phyloP scores from a whole-genome alignment of 2,888 invertebrate genomes.

The Acanthacorydalis orientalis region DNA sequence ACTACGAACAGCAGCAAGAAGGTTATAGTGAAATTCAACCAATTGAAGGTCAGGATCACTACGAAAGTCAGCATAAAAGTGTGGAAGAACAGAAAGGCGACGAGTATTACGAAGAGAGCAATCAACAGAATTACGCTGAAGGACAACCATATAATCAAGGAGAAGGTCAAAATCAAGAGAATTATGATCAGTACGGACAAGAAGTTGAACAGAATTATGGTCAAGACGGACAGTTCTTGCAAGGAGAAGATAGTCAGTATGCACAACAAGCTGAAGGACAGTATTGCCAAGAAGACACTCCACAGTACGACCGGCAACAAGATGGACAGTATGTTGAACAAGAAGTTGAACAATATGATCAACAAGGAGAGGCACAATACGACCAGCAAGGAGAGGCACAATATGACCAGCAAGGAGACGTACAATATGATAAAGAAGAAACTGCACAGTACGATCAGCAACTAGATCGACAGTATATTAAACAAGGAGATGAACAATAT shows the following conservation, averaged over 20 bases:
- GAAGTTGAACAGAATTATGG: constrained; percentile 8
- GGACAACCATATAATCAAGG: constrained; percentile 10
- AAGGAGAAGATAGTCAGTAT: constrained; percentile 7
- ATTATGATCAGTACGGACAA: constrained; percentile 2
- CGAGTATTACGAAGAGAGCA: constrained; percentile 8
- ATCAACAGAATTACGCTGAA: constrained; percentile 10
- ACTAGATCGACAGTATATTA: constrained; percentile 5
- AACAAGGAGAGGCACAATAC: constrained; percentile 9
- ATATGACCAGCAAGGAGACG: constrained; percentile 5
- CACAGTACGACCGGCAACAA: not conserved
- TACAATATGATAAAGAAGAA: constrained; percentile 8
- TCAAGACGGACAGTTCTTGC: constrained; percentile 7
- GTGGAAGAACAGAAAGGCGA: constrained; percentile 8
- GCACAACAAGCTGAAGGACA: constrained; percentile 7
- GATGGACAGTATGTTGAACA: not conserved
- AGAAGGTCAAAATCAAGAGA: constrained; percentile 6
- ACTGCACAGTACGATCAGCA: constrained; percentile 7
- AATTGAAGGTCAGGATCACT: not conserved
- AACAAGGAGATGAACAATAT: constrained; percentile 4
- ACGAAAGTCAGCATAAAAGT: not conserved
- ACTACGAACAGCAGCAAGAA: not conserved
- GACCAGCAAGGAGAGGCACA: constrained; percentile 1
- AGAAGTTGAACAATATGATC: not conserved
- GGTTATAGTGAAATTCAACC: not conserved
- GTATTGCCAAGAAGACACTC: not conserved